Evolutionary conservation across 2,888 invertebrate genomes (phyloP), one percentile per base, ranked within the genome.

Genomic region (Chloroclysta siterata): DNA sequence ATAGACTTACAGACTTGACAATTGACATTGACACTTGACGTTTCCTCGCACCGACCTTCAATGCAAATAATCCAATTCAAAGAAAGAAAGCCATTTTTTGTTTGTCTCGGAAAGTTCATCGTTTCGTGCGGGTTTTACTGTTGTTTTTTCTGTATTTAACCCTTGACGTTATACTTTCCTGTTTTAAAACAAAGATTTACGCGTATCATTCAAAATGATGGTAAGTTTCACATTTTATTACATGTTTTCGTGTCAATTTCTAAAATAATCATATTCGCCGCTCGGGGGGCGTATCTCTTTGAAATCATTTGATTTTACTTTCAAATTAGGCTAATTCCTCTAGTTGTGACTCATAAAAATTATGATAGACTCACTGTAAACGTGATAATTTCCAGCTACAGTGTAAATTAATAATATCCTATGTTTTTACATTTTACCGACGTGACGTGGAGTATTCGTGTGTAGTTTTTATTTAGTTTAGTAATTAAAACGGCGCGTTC

Each of bases 131-230:
- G 48, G 22, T 33, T 54, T 63, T 55, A 15, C 52, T 47, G 36
- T 50, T 50, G 42, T 50, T 63, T 58, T 63, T 42, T 28, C 10
- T 14, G 46, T 42, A 56, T 29, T 62, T 56, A 33, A 47, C 14
- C 10, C 15, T 36, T 44, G 13, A 15, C 11, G 13, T 11, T 57
- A 36, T 48, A 17, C 15, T 54, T 66, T 39, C 46, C 50, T 15
- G 1, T 15, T 10, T 7, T 0, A n/a, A 17, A 39, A 14, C 22
- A 48, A 22, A 46, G 22, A 39, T 55, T 52, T 36, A 17, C 17
- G 15, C 47, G 13, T 6, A 41, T 2, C 17, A 41, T 63, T 57
- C 70, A 84, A 80, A 59, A 88, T 88, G 88, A 88, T 88, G 88
- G 88, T 88, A 69, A 83, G 87, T 76, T 65, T 59, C 48, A 53